phyloP scores from a whole-genome alignment of 2,113 vertebrate species.

The Camelus bactrianus region DNA sequence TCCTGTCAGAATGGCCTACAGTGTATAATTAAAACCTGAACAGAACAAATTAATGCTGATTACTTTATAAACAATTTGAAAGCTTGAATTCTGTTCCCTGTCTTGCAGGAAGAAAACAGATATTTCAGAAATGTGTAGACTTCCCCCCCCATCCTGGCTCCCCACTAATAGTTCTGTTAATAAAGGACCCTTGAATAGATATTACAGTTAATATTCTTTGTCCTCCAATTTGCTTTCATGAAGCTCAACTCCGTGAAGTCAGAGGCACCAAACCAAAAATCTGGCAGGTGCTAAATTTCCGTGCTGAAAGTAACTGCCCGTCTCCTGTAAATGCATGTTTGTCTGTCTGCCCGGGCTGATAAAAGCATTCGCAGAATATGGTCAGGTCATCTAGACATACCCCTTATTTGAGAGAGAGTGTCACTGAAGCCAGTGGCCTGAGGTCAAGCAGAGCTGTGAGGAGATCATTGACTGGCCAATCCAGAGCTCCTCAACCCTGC shows the following conservation, averaged over 20 bases:
- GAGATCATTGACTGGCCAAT: neutral
- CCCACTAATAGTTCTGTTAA: constrained; percentile 75
- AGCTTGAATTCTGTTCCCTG: constrained; percentile 85
- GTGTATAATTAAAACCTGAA: constrained; percentile 89
- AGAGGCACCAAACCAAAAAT: constrained; percentile 52
- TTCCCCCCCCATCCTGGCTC: neutral
- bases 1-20: constrained; percentile 87
- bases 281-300: constrained; percentile 64
- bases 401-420: neutral
- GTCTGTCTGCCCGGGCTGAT: neutral
- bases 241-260: constrained; percentile 52
- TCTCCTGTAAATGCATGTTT: neutral
- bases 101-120: constrained; percentile 84
- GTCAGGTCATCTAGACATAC: neutral
- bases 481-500: neutral
- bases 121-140: constrained; percentile 80
- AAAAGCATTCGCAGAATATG: neutral
- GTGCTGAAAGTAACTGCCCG: neutral
- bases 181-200: constrained; percentile 74
- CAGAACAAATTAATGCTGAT: constrained; percentile 89
- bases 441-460: neutral
- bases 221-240: constrained; percentile 68
- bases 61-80: constrained; percentile 88
- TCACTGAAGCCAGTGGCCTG: neutral
- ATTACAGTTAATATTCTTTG: constrained; percentile 78